phyloP scores from a whole-genome alignment of 2,113 vertebrate genomes.

The Crotalus viridis region DNA sequence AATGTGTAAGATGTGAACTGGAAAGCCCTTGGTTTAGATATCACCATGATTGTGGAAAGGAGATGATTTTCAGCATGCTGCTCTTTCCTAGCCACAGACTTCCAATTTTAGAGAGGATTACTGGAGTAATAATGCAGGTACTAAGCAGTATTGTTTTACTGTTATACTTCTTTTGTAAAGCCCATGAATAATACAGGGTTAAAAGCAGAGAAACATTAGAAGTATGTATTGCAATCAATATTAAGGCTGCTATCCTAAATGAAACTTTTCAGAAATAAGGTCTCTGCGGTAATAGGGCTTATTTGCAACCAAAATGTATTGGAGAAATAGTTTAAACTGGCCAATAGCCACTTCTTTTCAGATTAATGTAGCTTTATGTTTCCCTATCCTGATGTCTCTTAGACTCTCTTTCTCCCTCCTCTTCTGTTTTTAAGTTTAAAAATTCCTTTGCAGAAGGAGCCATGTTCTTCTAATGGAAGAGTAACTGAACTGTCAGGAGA shows the following conservation, averaged over 20 bases:
- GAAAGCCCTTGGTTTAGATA: neutral
- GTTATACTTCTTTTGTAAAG: neutral
- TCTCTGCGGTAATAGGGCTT: neutral
- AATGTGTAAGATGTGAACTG: neutral
- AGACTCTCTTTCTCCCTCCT: neutral
- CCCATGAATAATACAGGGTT: neutral
- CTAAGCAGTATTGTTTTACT: neutral
- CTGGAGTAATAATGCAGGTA: neutral
- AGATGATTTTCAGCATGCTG: neutral
- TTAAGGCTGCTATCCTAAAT: neutral
- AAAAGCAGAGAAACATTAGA: neutral
- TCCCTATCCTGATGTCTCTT: neutral
- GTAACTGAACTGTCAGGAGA: fast-evolving
- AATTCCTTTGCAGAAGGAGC: neutral
- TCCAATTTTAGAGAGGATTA: neutral
- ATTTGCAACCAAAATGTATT: neutral
- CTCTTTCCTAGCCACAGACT: neutral
- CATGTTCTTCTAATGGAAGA: neutral
- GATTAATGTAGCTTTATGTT: neutral
- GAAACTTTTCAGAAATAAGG: neutral
- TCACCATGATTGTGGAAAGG: neutral
- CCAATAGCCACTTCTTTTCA: neutral
- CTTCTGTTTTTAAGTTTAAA: neutral
- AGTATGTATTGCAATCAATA: neutral
- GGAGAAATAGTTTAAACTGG: neutral